Evolutionary conservation across 2,113 vertebrate species (phyloP), one percentile per base, ranked within the genome.

Genomic region (Lophotis ruficrista): DNA sequence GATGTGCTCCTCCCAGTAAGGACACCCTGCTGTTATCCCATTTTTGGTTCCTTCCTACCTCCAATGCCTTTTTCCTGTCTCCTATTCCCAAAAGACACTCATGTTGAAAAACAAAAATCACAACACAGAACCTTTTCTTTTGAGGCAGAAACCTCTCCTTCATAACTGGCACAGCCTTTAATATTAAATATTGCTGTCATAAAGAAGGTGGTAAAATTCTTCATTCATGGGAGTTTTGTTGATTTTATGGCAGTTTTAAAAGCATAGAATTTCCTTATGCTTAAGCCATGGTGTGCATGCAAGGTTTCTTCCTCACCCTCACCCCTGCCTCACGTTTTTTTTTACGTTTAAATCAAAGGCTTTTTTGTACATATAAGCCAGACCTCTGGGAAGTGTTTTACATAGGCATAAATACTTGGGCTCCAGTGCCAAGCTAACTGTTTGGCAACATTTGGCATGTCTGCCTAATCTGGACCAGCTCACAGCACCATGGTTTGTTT

Each of bases 351-450:
- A 95, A 61, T 77, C 66, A 83, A 90, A 71, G 76, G 21, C 13
- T 57, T 86, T 92, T 94, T 86, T 18, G 12, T 83, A 73, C 83
- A n/a, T 41, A 61, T 48, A 61, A 90, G 54, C n/a, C n/a, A 33
- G 69, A 83, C 64, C 65, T 89, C 22, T 83, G 62, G 68, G 82
- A 83, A 90, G 64, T 62, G 76, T 93, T 94, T 93, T 89, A 81
- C 75, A 50, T 30, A 51, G 83, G 35, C 73, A 87, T 87, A 81
- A 83, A 82, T 62, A 70, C 80, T 92, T 73, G 72, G 54, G 62
- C 72, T 89, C 24, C 45, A 45, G 75, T 92, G 70, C 82, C 85
- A 76, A 86, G 71, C 69, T 70, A 65, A 75, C 15, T 81, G 47
- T 90, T 88, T 76, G 79, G 92, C 84, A 95, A 22, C 82, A 91